Conservation (phyloP, 2,888 invertebrate genomes). For the Pandemis heparana region DNA sequence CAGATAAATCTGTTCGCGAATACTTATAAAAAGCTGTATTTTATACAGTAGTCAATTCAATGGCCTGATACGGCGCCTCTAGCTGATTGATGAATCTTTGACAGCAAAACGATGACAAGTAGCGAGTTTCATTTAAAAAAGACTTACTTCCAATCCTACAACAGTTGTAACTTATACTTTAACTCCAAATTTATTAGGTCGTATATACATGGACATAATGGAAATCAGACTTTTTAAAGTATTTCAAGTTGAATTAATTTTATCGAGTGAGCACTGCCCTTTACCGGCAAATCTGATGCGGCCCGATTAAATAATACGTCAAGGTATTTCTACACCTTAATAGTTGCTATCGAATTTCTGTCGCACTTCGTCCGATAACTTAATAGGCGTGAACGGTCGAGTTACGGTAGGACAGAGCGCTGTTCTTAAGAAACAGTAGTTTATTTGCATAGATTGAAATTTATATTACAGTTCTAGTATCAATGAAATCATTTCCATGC, state of each 20-base stretch:
- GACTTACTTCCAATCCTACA: not conserved
- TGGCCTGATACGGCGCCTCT: slow-evolving; percentile 11
- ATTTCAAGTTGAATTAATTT: not conserved
- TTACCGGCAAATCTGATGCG: slow-evolving; percentile 33
- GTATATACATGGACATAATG: not conserved
- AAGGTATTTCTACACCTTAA: slow-evolving; percentile 57
- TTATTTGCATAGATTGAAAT: not conserved
- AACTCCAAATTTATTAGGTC: not conserved
- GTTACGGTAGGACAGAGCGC: slow-evolving; percentile 49
- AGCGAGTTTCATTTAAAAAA: not conserved
- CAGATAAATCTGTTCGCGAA: slow-evolving; percentile 14
- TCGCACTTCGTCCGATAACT: slow-evolving; percentile 53
- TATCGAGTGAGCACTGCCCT: slow-evolving; percentile 23
- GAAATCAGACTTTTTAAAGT: not conserved
- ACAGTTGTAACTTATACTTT: not conserved
- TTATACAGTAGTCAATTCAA: slow-evolving; percentile 26
- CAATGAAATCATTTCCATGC: too few species aligned
- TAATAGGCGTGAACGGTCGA: slow-evolving; percentile 61
- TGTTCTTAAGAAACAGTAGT: slow-evolving; percentile 12
- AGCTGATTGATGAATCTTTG: slow-evolving; percentile 22
- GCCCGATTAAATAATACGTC: slow-evolving; percentile 42
- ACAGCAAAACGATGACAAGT: slow-evolving; percentile 20
- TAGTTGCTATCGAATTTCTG: slow-evolving; percentile 55
- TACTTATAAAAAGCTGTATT: slow-evolving; percentile 11
- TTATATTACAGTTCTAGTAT: not conserved